Evolutionary conservation across 2,888 invertebrate species (phyloP).

Genomic region (Drosophila anomelani): DNA sequence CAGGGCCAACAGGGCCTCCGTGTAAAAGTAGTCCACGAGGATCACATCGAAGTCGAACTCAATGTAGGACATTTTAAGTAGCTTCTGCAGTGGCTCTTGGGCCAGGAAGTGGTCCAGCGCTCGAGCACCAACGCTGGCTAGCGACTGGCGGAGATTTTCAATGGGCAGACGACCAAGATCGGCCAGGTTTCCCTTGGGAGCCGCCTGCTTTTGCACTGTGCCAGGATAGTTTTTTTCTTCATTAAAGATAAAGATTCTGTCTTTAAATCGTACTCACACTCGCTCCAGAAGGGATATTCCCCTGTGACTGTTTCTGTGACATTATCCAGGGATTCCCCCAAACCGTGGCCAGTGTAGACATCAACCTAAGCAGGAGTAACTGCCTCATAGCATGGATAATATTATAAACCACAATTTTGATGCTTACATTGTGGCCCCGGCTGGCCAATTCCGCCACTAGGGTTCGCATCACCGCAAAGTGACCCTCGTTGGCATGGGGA

Average conservation of each 20-base stretch:
- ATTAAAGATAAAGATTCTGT: not conserved
- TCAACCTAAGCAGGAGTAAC: conserved; percentile 70
- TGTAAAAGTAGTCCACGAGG: conserved; percentile 84
- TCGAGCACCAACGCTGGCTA: conserved; percentile 74
- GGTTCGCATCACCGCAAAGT: conserved; percentile 84
- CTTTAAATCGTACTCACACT: conserved; percentile 65
- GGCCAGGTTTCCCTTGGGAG: conserved; percentile 57
- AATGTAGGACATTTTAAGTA: conserved; percentile 75
- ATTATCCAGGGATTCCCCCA: conserved; percentile 82
- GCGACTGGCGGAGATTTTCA: conserved; percentile 67
- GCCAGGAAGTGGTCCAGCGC: conserved; percentile 80
- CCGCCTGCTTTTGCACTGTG: conserved; percentile 68
- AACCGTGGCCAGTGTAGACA: conserved; percentile 78
- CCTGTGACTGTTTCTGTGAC: conserved; percentile 81
- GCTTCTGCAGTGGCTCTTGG: conserved; percentile 58
- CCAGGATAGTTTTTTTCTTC: not conserved
- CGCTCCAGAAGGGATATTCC: conserved; percentile 80
- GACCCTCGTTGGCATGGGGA: conserved; percentile 83
- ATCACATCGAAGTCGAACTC: conserved; percentile 84
- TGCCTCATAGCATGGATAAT: not conserved
- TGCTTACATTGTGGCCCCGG: conserved; percentile 85
- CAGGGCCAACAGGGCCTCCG: conserved; percentile 84
- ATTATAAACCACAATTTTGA: accelerated
- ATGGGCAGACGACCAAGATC: conserved; percentile 59
- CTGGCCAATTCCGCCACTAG: conserved; percentile 84